These are phyloP conservation scores for Vireo griseus DNA, from an alignment of 2,797 vertebrate genomes.

Conservation along the genomic window DNA sequence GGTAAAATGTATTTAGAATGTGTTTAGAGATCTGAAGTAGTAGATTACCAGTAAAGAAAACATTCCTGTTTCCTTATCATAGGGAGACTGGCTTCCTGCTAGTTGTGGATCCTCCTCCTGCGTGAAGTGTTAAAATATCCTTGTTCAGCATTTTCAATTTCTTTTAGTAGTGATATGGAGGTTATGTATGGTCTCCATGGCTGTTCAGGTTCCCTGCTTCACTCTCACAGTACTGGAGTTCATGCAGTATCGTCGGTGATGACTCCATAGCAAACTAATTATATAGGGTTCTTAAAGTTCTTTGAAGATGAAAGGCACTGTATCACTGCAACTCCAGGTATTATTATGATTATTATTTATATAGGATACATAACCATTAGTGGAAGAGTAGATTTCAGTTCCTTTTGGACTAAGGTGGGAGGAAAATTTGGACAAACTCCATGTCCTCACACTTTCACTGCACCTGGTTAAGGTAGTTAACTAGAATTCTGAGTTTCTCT, in stretches of 20 bases:
- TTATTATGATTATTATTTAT: constrained; percentile 14
- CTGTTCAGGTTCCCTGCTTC: constrained; percentile 1
- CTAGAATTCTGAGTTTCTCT: not conserved
- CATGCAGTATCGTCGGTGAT: not conserved
- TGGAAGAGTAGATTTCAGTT: not conserved
- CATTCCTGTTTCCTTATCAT: constrained; percentile 42
- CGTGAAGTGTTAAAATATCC: not conserved
- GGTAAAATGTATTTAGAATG: constrained; percentile 33
- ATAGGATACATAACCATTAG: not conserved
- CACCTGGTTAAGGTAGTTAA: constrained; percentile 34
- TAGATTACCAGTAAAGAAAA: constrained; percentile 44
- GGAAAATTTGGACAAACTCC: constrained; percentile 17
- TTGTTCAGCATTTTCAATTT: constrained; percentile 24
- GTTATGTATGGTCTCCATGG: not conserved
- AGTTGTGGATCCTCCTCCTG: not conserved
- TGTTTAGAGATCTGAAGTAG: constrained; percentile 40
- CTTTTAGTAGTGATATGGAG: not conserved
- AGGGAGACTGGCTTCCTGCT: constrained; percentile 17
- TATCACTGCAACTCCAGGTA: constrained; percentile 7
- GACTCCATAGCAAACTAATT: constrained; percentile 21
- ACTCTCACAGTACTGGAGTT: not conserved
- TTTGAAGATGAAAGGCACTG: constrained; percentile 56
- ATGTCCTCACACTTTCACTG: constrained; percentile 3
- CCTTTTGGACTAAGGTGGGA: constrained; percentile 1
- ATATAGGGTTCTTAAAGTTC: not conserved